Evolutionary conservation across 2,797 vertebrate genomes (phyloP).

Genomic region (Centroberyx gerrardi): DNA sequence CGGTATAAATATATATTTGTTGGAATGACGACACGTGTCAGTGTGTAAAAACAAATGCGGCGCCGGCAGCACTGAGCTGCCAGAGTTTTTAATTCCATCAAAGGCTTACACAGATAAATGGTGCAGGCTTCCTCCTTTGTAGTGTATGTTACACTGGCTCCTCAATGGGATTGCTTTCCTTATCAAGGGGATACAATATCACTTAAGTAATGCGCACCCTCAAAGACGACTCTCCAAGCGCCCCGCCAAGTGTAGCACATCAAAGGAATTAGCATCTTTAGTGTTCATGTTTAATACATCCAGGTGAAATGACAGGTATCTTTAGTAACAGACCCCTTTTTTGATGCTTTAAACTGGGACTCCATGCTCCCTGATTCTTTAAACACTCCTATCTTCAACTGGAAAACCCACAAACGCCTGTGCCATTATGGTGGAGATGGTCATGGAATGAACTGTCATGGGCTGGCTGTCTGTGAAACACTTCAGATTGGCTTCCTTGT

Average conservation of each 20-base stretch:
- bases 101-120: constrained; percentile 82
- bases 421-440: constrained; percentile 6
- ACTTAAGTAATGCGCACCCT: constrained; percentile 79
- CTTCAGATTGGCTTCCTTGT: constrained; percentile 7
- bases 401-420: constrained; percentile 28
- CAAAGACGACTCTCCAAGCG: constrained; percentile 74
- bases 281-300: constrained; percentile 69
- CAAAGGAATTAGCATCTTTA: constrained; percentile 77
- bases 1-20: constrained; percentile 67
- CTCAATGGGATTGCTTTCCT: constrained; percentile 79
- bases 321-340: constrained; percentile 55
- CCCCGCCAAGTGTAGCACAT: constrained; percentile 75
- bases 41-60: constrained; percentile 71
- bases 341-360: constrained; percentile 50
- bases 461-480: constrained; percentile 6
- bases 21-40: constrained; percentile 77
- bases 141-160: constrained; percentile 72
- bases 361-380: constrained; percentile 4
- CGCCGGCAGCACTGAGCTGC: constrained; percentile 69
- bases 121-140: constrained; percentile 76
- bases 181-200: constrained; percentile 83
- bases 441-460: constrained; percentile 5
- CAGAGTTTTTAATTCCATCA: constrained; percentile 85
- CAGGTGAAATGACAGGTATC: constrained; percentile 76
- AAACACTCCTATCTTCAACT: constrained; percentile 6